Base-by-base conservation (phyloP, 1,140 invertebrate species). In the Pararge aegeria region DNA sequence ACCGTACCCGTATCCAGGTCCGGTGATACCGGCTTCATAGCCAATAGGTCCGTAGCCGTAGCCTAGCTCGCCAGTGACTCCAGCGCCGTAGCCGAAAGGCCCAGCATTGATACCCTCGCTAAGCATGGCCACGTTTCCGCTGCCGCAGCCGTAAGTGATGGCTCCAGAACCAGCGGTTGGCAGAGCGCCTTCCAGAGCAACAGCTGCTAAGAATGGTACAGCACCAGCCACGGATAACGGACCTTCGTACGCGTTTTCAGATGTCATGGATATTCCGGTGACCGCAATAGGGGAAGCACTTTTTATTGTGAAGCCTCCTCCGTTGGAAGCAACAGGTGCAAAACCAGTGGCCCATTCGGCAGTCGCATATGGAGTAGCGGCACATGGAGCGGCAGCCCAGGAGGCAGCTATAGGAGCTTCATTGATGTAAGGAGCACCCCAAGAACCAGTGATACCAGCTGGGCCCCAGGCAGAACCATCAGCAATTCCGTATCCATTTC, bases 221-320 rank as follows among this genome's bases (percentile, higher is more conserved):
- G 59, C 53, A 1, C 78, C 78, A 46, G 52, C 34, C 1, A 79
- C 74, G 0, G 56, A 53, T 0, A 81, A 24, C 1, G 66, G 64
- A 5, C 78, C 76, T 58, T 77, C 73, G 20, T 75, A 61, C 27
- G 52, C 64, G 42, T 70, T 78, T 2, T 79, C 73, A 12, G 72
- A 73, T 0, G 53, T 56, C 0, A 81, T 64, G 1, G 60, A 62
- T 3, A 81, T 40, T 1, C 74, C 76, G 5, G 38, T 60, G 0
- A 77, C 72, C 5, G 70, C 48, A 10, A 75, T 68, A 12, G 72
- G 63, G 15, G 73, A 76, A 13, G 37, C 50, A 24, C 70, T 75
- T 27, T 58, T 56, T 0, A 78, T 66, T 1, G 48, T 38, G 30
- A 78, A 62, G 7, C 60, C 55, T 13, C 70, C 73, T 6, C 70